A percentile compares a stretch with the other conserved stretches of the same genome.
Evolutionary conservation across 2,113 vertebrate species (phyloP).

Genomic region (Cyprinus carpio): DNA sequence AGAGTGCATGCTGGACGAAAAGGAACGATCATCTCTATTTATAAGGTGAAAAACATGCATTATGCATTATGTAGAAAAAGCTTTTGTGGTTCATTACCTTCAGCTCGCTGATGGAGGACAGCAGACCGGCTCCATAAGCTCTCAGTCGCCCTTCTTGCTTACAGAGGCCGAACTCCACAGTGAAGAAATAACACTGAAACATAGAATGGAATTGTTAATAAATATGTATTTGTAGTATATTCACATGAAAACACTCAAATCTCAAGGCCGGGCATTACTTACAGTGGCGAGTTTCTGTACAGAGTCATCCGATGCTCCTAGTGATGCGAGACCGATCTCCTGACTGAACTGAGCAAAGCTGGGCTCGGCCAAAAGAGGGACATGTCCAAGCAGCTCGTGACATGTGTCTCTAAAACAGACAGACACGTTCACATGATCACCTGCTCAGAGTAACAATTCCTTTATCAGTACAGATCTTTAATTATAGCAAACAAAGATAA

Average conservation of each 20-base stretch:
- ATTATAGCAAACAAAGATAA: not conserved
- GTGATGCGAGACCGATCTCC: conserved; percentile 94
- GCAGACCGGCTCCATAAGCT: conserved; percentile 93
- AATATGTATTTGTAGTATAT: not conserved
- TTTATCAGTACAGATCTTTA: not conserved
- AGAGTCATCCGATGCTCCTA: conserved; percentile 93
- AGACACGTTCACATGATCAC: not conserved
- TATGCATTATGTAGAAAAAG: not conserved
- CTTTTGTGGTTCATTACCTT: conserved; percentile 75
- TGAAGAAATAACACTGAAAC: conserved; percentile 96
- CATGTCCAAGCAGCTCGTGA: conserved; percentile 94
- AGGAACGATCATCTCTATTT: not conserved
- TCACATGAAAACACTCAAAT: not conserved
- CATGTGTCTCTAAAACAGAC: conserved; percentile 86
- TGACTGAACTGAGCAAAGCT: conserved; percentile 98
- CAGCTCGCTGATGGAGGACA: conserved; percentile 96
- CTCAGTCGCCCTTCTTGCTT: conserved; percentile 92
- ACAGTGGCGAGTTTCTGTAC: conserved; percentile 98
- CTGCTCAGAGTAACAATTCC: too few relatives aligned
- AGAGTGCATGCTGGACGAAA: conserved; percentile 87
- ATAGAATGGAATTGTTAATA: not conserved
- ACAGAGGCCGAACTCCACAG: conserved; percentile 96
- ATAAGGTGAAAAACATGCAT: not conserved
- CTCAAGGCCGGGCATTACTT: conserved; percentile 64
- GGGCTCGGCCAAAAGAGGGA: conserved; percentile 93